Conservation (phyloP, 2,888 invertebrate genomes). For the Euzetes globulus region DNA sequence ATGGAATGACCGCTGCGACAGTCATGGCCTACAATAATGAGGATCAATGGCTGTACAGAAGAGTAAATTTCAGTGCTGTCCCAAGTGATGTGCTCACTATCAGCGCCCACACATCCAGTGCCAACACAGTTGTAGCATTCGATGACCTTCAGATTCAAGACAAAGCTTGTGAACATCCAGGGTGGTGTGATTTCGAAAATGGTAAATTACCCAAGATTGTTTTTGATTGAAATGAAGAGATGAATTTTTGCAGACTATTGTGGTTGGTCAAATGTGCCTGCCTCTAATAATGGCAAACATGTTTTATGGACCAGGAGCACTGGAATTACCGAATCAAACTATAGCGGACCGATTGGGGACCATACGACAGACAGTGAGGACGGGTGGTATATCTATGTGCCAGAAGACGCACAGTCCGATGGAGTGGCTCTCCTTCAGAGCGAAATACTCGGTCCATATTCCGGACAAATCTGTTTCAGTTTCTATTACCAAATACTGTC, state of each 20-base stretch:
- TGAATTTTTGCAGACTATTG: too few relatives aligned
- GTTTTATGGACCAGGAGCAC: too few relatives aligned
- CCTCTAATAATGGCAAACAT: too few relatives aligned
- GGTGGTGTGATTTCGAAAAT: slow-evolving; percentile 39
- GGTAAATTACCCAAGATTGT: neutral
- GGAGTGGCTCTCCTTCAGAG: neutral
- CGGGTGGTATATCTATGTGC: neutral
- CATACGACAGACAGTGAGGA: neutral
- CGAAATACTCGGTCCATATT: neutral
- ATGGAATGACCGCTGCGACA: neutral
- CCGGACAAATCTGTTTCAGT: neutral
- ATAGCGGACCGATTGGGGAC: neutral
- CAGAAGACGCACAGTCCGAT: neutral
- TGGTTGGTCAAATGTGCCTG: too few relatives aligned
- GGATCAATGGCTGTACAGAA: neutral
- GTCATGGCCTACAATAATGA: too few relatives aligned
- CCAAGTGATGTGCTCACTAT: neutral
- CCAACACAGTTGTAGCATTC: slow-evolving; percentile 32
- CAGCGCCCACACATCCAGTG: neutral
- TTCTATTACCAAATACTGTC: neutral
- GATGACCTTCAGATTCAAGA: slow-evolving; percentile 38
- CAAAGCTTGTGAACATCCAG: slow-evolving; percentile 36
- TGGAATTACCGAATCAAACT: neutral
- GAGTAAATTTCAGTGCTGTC: neutral
- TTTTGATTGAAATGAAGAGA: too few relatives aligned